A percentile compares a stretch with the other conserved stretches of the same genome.
phyloP scores from a whole-genome alignment of 2,113 vertebrate genomes.

The Heterochromis multidens region DNA sequence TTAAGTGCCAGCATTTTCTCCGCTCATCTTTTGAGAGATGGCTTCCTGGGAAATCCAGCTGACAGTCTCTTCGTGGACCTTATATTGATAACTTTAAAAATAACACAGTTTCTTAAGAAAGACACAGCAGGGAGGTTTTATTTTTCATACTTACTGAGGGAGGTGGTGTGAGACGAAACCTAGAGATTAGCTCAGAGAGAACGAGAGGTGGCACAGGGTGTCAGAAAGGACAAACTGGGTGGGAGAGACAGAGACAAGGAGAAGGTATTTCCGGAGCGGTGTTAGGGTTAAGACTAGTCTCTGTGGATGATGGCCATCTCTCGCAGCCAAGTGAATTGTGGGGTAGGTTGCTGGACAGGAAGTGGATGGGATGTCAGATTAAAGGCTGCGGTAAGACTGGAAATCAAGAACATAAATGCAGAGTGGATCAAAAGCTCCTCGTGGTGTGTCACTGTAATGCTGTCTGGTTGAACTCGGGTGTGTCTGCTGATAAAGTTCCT shows the following conservation, averaged over 20 bases:
- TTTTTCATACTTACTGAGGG: not conserved
- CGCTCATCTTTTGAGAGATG: not conserved
- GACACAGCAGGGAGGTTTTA: not conserved
- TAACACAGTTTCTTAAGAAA: not conserved
- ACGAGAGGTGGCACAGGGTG: constrained; percentile 1
- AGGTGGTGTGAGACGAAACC: not conserved
- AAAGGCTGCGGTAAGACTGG: not conserved
- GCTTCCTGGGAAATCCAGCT: constrained; percentile 15
- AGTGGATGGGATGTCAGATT: constrained; percentile 45
- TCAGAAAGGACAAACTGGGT: constrained; percentile 49
- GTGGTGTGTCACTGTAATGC: constrained; percentile 22
- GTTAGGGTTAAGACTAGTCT: constrained; percentile 60
- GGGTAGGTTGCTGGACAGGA: constrained; percentile 53
- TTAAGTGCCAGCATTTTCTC: not conserved
- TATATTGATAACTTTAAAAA: not conserved
- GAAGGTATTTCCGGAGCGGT: constrained; percentile 73
- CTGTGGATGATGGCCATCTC: constrained; percentile 69
- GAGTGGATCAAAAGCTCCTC: constrained; percentile 42
- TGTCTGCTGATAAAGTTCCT: not conserved
- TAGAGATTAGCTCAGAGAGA: not conserved
- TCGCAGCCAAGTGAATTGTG: constrained; percentile 47
- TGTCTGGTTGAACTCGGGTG: not conserved
- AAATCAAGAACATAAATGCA: not conserved
- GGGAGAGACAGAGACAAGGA: constrained; percentile 41
- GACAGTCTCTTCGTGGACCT: not conserved